Conservation (phyloP, 2,888 invertebrate species). For the Melanostoma mellinum region DNA sequence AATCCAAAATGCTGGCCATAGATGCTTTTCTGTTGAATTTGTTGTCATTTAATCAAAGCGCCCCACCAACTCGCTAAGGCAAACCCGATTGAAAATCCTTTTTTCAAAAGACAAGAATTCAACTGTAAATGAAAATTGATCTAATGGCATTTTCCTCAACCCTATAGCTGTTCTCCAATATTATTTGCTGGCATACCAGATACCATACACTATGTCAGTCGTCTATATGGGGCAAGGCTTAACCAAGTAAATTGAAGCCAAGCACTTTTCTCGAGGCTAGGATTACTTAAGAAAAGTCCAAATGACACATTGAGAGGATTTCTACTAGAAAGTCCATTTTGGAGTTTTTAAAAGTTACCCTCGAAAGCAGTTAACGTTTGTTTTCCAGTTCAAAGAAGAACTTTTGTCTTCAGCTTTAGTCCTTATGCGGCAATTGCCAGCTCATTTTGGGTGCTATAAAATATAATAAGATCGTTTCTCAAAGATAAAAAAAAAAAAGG, state of each 20-base stretch:
- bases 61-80: constrained; percentile 44
- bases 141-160: constrained; percentile 46
- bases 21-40: constrained; percentile 41
- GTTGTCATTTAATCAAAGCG: constrained; percentile 49
- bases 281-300: constrained; percentile 65
- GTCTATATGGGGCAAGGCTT: constrained; percentile 67
- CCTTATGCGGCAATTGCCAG: constrained; percentile 53
- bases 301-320: constrained; percentile 69
- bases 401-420: constrained; percentile 49
- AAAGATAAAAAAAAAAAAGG: constrained; percentile 53
- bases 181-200: background rate
- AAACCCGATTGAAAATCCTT: constrained; percentile 70
- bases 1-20: constrained; percentile 24
- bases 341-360: constrained; percentile 59
- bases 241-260: constrained; percentile 67
- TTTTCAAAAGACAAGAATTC: constrained; percentile 8
- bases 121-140: constrained; percentile 60
- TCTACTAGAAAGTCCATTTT: constrained; percentile 55
- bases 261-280: constrained; percentile 60
- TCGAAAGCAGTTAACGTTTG: background rate
- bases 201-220: background rate
- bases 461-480: constrained; percentile 64
- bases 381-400: background rate
- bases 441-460: constrained; percentile 59
- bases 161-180: background rate